These are phyloP conservation scores for Prionace glauca DNA, from an alignment of 2,797 vertebrate species.

Conservation along the genomic window DNA sequence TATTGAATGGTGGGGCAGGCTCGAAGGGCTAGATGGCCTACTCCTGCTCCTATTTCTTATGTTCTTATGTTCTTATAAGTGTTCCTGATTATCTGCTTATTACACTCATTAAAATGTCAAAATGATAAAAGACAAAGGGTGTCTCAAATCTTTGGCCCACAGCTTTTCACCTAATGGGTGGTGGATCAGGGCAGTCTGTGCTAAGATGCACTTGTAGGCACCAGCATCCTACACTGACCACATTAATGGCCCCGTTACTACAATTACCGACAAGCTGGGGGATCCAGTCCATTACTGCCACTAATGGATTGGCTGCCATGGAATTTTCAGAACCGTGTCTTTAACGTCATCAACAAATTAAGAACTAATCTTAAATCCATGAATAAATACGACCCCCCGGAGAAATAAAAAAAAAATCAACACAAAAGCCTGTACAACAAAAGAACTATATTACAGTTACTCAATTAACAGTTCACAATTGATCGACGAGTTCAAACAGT, in stretches of 20 bases:
- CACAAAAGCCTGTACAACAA: neutral
- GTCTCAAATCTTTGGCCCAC: neutral
- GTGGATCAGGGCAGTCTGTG: neutral
- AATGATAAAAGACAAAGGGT: neutral
- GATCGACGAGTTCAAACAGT: neutral
- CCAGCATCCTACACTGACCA: neutral
- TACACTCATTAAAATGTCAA: neutral
- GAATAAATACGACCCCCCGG: neutral
- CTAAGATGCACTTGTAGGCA: neutral
- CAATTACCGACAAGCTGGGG: neutral
- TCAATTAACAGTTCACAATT: neutral
- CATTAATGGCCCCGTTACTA: neutral
- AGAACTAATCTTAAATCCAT: neutral
- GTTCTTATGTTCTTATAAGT: neutral
- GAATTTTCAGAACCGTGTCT: neutral
- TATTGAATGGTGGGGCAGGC: too few relatives aligned
- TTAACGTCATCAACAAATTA: neutral
- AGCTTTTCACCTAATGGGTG: neutral
- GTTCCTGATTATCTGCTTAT: neutral
- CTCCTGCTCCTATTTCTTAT: too few relatives aligned
- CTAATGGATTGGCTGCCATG: neutral
- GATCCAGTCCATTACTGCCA: neutral
- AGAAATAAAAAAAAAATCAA: neutral
- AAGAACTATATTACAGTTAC: neutral
- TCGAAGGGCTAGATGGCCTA: too few relatives aligned